Evolutionary conservation across 2,113 vertebrate species (phyloP).

Genomic region (Solenodon paradoxus): DNA sequence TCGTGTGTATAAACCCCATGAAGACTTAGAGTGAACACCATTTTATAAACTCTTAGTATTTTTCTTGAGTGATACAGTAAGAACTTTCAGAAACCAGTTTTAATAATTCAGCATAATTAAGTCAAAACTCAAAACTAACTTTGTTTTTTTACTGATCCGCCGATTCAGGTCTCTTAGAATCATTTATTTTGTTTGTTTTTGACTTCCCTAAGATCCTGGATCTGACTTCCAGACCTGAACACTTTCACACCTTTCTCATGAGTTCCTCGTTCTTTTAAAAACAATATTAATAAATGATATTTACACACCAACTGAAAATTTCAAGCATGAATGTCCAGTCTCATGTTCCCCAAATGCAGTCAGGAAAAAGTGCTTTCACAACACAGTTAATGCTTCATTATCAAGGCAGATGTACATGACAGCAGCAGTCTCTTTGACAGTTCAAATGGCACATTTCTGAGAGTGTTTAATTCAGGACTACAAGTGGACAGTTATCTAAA

Average conservation of each 20-base stretch:
- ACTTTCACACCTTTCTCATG: neutral
- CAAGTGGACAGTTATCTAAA: constrained; percentile 80
- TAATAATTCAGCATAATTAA: neutral
- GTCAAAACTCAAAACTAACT: no score
- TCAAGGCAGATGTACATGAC: constrained; percentile 10
- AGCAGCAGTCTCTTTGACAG: constrained; percentile 68
- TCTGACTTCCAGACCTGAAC: neutral
- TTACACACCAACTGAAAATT: constrained; percentile 71
- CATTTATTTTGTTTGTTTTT: neutral
- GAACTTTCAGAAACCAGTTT: neutral
- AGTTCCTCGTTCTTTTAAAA: neutral
- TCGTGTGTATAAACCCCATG: neutral
- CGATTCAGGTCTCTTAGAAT: neutral
- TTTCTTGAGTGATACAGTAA: neutral
- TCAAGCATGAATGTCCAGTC: constrained; percentile 59
- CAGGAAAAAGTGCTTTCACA: constrained; percentile 54
- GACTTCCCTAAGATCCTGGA: neutral
- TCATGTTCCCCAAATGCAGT: constrained; percentile 70
- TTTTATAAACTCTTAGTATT: neutral
- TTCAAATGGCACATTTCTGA: constrained; percentile 69
- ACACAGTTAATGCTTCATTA: constrained; percentile 73
- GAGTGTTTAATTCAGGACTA: constrained; percentile 76
- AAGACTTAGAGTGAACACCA: neutral
- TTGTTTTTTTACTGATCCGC: neutral
- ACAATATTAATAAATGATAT: neutral